Conservation (phyloP, 2,113 vertebrate genomes). For the Mystacornis crossleyi region DNA sequence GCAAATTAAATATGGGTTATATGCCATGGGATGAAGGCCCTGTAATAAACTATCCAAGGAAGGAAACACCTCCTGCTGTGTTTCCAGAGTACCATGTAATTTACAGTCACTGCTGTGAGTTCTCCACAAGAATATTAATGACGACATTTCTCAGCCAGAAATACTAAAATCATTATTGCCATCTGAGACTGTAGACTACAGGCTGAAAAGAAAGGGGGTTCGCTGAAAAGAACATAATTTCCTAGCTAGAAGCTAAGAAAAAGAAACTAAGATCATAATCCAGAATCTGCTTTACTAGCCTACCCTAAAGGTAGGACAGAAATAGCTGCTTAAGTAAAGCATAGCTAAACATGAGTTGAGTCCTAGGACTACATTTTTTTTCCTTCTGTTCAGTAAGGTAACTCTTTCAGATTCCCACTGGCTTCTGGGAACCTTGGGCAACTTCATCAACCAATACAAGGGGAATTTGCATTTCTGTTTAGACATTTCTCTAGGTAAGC, state of each 20-base stretch:
- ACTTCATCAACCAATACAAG: neutral
- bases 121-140: neutral
- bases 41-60: neutral
- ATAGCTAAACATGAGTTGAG: neutral
- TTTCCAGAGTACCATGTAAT: neutral
- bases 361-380: neutral
- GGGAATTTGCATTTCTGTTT: neutral
- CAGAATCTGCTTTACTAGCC: neutral
- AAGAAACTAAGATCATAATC: neutral
- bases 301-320: neutral
- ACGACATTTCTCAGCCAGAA: neutral
- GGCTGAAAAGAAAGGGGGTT: neutral
- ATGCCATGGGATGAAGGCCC: neutral
- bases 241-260: neutral
- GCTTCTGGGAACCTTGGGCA: neutral
- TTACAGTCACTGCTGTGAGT: neutral
- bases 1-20: neutral
- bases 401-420: neutral
- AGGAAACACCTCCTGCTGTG: neutral
- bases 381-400: neutral
- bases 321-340: neutral
- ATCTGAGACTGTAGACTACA: neutral
- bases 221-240: neutral
- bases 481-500: neutral
- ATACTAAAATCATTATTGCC: neutral